Evolutionary conservation across 92 coral and sea anemone species (phyloP).

Genomic region (Paramuricea clavata): DNA sequence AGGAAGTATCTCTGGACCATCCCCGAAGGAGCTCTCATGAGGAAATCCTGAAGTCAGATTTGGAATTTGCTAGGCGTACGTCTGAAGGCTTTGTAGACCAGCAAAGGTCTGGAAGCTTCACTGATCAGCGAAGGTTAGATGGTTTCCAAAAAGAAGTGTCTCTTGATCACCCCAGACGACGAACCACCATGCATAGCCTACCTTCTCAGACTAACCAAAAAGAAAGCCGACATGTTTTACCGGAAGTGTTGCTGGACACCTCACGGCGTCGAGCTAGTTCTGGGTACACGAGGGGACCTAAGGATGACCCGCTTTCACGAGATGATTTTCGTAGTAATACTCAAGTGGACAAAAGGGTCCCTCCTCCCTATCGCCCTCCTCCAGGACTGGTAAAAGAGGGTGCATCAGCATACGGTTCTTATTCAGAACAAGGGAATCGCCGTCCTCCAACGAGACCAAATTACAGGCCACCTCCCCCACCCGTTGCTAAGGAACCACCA

Average conservation of each 20-base stretch:
- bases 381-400: background rate
- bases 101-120: background rate
- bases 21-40: background rate
- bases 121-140: background rate
- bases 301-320: background rate
- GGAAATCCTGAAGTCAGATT: background rate
- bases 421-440: background rate
- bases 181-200: background rate
- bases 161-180: conserved; percentile 20
- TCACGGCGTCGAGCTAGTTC: background rate
- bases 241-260: conserved; percentile 26
- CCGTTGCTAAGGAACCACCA: background rate
- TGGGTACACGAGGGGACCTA: background rate
- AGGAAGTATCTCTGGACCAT: background rate
- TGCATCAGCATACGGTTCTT: background rate
- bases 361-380: conserved; percentile 43
- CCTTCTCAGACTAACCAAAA: background rate
- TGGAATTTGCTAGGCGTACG: background rate
- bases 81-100: background rate
- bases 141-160: conserved; percentile 9
- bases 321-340: background rate
- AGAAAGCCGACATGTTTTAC: background rate
- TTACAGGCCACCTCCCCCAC: conserved; percentile 10
- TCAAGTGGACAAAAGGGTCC: conserved; percentile 8
- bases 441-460: background rate